Evolutionary conservation across 2,113 vertebrate genomes (phyloP).

Genomic region (Nematolebias whitei): DNA sequence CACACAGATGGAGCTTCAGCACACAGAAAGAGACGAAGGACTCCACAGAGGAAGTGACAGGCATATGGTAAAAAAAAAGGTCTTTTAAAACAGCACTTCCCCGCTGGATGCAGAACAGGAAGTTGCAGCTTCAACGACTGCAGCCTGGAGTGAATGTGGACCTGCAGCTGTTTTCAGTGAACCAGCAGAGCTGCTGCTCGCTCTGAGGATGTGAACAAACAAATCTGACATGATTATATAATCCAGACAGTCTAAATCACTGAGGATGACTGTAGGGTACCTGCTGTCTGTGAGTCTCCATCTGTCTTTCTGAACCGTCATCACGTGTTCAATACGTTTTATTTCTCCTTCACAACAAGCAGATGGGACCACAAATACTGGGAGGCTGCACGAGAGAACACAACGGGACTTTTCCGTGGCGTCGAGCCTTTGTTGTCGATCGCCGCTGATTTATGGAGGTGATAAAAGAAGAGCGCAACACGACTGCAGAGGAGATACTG

Average conservation of each 20-base stretch:
- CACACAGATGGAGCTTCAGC: constrained; percentile 35
- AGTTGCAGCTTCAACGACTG: constrained; percentile 17
- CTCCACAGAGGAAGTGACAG: background rate
- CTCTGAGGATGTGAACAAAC: constrained; percentile 29
- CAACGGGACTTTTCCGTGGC: constrained; percentile 3
- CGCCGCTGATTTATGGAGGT: constrained; percentile 54
- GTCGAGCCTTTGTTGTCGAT: constrained; percentile 49
- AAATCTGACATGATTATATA: constrained; percentile 74
- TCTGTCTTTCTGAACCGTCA: constrained; percentile 9
- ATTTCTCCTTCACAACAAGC: constrained; percentile 7
- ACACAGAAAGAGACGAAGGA: background rate
- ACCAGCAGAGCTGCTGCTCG: constrained; percentile 46
- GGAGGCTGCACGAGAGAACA: constrained; percentile 2
- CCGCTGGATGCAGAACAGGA: background rate
- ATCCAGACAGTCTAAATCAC: constrained; percentile 57
- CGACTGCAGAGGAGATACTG: constrained; percentile 34
- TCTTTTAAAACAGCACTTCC: background rate
- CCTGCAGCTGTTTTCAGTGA: constrained; percentile 31
- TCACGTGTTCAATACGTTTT: constrained; percentile 3
- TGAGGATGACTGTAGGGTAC: constrained; percentile 28
- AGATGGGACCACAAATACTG: background rate
- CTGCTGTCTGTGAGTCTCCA: constrained; percentile 41
- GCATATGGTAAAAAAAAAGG: background rate
- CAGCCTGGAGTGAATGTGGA: constrained; percentile 31
- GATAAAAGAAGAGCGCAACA: constrained; percentile 49